Conservation (phyloP, 2,797 vertebrate species). For the Poeciliopsis infans region DNA sequence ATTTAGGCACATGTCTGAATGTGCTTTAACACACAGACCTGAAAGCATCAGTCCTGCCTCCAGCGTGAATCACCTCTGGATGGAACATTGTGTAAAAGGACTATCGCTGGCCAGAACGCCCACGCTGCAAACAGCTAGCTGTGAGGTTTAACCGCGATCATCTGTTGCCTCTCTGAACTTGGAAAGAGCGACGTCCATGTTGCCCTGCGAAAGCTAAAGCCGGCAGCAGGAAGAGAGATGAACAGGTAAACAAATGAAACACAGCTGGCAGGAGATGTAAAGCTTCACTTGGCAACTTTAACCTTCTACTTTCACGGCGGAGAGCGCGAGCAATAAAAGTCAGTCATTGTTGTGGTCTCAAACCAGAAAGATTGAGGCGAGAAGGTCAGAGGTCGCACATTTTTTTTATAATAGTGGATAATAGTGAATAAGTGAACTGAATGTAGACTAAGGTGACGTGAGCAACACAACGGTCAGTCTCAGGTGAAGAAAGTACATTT, state of each 20-base stretch:
- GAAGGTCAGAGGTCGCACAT: not conserved
- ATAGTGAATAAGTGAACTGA: not conserved
- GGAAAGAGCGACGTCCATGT: not conserved
- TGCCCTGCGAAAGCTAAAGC: not conserved
- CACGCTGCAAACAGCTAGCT: slow-evolving; percentile 9
- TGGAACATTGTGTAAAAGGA: slow-evolving; percentile 33
- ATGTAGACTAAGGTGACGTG: not conserved
- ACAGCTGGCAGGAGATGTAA: not conserved
- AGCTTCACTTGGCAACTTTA: not conserved
- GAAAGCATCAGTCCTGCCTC: slow-evolving; percentile 45
- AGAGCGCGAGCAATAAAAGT: not conserved
- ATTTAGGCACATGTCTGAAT: slow-evolving; percentile 45
- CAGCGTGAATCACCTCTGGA: slow-evolving; percentile 41
- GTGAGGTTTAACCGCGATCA: slow-evolving; percentile 1
- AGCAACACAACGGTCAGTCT: not conserved
- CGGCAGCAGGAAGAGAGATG: not conserved
- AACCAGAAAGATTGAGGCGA: not conserved
- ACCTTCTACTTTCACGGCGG: not conserved
- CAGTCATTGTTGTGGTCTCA: not conserved
- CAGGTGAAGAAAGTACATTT: not conserved
- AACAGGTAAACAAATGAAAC: not conserved
- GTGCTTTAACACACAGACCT: slow-evolving; percentile 44
- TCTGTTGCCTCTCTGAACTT: slow-evolving; percentile 8
- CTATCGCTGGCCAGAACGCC: slow-evolving; percentile 31
- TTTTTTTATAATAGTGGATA: not conserved